These are phyloP conservation scores for Agrilus cyanescens DNA, from an alignment of 2,888 invertebrate genomes.

Conservation along the genomic window DNA sequence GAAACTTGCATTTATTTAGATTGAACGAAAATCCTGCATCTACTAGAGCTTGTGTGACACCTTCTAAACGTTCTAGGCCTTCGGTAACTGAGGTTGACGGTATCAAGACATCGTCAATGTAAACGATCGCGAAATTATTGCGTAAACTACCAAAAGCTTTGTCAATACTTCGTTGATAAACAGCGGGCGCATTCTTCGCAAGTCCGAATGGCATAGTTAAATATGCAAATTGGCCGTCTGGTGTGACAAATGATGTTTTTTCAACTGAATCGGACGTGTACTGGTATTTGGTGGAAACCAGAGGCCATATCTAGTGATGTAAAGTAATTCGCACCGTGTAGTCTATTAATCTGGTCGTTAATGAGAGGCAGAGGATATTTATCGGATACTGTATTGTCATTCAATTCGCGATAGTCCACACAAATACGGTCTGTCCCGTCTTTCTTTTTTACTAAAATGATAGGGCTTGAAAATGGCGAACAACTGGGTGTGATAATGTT, in stretches of 20 bases:
- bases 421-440: neutral
- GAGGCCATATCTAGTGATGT: slow-evolving; percentile 10
- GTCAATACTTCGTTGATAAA: no score
- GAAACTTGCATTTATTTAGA: no score
- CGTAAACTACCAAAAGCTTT: no score
- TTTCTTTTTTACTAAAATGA: neutral
- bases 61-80: no score
- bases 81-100: no score
- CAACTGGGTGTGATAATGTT: neutral
- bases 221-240: slow-evolving; percentile 9
- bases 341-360: neutral
- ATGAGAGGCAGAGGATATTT: neutral
- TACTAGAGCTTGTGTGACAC: no score
- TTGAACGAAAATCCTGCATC: no score
- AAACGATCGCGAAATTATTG: no score
- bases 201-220: no score
- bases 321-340: slow-evolving; percentile 2
- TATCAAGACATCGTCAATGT: no score
- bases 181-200: no score
- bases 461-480: neutral
- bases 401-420: neutral
- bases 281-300: slow-evolving; percentile 8
- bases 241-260: no score
- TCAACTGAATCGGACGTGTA: slow-evolving; percentile 7
- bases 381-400: neutral